Base-by-base conservation (phyloP, 2,888 invertebrate genomes). In the Lottia gigantea region DNA sequence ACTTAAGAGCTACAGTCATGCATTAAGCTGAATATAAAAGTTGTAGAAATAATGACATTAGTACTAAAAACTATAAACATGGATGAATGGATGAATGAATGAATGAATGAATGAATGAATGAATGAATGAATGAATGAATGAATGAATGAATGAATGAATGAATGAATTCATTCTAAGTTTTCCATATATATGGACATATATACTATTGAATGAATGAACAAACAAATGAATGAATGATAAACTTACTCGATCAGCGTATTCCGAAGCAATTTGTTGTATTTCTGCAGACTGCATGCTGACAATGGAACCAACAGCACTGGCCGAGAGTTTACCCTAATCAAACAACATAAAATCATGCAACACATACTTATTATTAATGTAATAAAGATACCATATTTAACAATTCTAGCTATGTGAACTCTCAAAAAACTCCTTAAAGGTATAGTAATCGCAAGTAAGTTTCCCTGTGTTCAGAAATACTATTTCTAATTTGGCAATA, bases 211-310 rank as follows among this genome's bases (percentile, higher is more conserved):
- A 40, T 6, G 11, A 55, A 19, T 23, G 23, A 55, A 55, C 11
- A 3, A 55, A 55, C 14, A 14, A n/a, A 55, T 19, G n/a, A 12
- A 23, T 11, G 23, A 6, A 23, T 23, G 23, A 55, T 14, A 6
- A 26, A 75, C 80, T 78, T 80, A 88, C 88, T 84, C 86, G 88
- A 74, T 93, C 92, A 16, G 92, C 92, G 90, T 95, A 95, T 87
- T 94, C 94, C 78, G 94, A 92, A 4, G 91, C 90, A 61, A 93
- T 89, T 77, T 91, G 91, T 68, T 91, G 90, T 64, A 92, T 92
- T 83, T 94, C 93, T 67, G 92, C 92, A 25, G 93, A 92, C 84
- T 92, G 91, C 71, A 91, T 89, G 73, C 91, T 90, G 65, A 91
- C 89, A 40, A 91, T 90, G 66, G 89, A 90, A 2, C 91, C 91